Conservation (phyloP, 2,797 vertebrate genomes). For the Arctocebus calabarensis region DNA sequence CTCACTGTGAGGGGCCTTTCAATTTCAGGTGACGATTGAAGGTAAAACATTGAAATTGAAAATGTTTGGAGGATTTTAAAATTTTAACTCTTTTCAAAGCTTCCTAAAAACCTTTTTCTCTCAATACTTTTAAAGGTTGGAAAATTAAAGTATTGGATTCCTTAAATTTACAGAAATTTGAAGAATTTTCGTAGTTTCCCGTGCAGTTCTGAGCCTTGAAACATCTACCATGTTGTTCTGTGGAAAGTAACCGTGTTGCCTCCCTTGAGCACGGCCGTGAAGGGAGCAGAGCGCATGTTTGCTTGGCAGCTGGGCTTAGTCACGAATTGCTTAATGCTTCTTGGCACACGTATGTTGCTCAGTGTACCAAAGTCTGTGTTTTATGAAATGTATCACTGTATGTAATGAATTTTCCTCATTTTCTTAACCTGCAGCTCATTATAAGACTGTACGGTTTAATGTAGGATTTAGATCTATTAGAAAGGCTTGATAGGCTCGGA, state of each 20-base stretch:
- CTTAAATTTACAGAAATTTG: neutral
- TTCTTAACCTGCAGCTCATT: neutral
- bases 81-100: conserved; percentile 23
- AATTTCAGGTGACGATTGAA: neutral
- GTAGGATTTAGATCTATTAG: neutral
- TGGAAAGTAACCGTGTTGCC: neutral
- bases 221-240: neutral
- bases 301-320: neutral
- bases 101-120: neutral
- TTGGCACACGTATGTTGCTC: neutral
- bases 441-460: neutral
- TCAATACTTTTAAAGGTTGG: conserved; percentile 20
- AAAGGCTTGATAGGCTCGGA: neutral
- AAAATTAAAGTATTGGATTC: neutral
- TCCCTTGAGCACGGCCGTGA: neutral
- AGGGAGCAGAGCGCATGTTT: neutral
- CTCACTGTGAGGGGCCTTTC: neutral
- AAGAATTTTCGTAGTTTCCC: neutral
- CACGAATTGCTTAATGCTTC: neutral
- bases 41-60: neutral
- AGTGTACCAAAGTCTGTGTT: neutral
- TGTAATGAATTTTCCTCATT: neutral
- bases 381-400: neutral
- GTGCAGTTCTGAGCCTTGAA: neutral
- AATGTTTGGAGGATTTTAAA: conserved; percentile 31